These are phyloP conservation scores for Nomada flava DNA, from an alignment of 2,888 invertebrate genomes.

Conservation along the genomic window DNA sequence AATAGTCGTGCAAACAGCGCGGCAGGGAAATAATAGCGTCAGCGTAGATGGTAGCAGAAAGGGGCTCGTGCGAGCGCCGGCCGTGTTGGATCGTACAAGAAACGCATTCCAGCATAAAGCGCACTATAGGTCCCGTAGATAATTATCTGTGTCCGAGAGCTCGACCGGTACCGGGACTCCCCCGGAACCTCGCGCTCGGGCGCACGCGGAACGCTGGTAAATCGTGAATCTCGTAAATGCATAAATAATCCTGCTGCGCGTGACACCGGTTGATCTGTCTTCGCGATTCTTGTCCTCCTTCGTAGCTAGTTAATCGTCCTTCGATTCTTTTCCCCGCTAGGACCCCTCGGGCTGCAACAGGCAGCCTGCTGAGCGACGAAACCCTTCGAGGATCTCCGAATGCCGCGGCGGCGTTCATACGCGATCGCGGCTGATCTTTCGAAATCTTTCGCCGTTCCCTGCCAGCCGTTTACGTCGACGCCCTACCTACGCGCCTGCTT, in stretches of 20 bases:
- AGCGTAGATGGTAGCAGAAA: conserved; percentile 69
- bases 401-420: conserved; percentile 20
- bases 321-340: conserved; percentile 46
- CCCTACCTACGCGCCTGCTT: background rate
- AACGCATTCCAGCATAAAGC: conserved; percentile 79
- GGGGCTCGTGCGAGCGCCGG: conserved; percentile 68
- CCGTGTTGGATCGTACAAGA: conserved; percentile 72
- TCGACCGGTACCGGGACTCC: conserved; percentile 47
- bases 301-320: conserved; percentile 55
- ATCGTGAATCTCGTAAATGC: conserved; percentile 70
- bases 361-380: conserved; percentile 44
- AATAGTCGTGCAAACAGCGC: conserved; percentile 76
- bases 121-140: conserved; percentile 76
- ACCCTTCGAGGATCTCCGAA: conserved; percentile 17
- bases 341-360: background rate
- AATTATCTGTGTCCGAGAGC: conserved; percentile 75
- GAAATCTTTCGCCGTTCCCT: conserved; percentile 7
- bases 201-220: conserved; percentile 63
- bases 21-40: conserved; percentile 77
- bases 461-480: conserved; percentile 24
- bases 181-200: conserved; percentile 56
- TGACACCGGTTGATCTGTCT: conserved; percentile 60
- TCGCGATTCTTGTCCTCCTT: conserved; percentile 51
- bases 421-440: conserved; percentile 18
- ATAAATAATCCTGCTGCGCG: conserved; percentile 55